Base-by-base conservation (phyloP, 2,888 invertebrate genomes). In the Lithophane socia region DNA sequence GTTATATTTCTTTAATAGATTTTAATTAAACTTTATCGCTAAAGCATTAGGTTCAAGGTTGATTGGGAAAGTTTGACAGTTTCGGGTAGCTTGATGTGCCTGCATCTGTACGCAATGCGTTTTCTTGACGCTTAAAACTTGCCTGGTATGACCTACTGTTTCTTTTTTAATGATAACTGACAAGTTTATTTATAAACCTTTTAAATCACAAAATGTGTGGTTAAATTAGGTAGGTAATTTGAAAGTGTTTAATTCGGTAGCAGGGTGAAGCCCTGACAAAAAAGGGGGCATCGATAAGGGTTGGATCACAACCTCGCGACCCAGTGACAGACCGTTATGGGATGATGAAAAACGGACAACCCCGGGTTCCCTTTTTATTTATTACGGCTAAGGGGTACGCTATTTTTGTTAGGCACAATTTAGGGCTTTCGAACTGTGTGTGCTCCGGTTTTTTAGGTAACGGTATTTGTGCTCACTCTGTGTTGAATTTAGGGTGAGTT, bases 371-470 rank as follows among this genome's bases (percentile, higher is more conserved):
- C 44, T 72, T 84, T 84, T 84, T 84, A 86, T 83, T 86, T 83
- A 86, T 84, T 86, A 79, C 65, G 63, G 75, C 52, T 69, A 74
- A 64, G 72, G 72, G 86, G 72, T 44, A 66, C 54, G 84, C 63
- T 83, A 84, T 84, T 86, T 86, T 86, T 86, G 75, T 74, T 83
- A 79, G 73, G 71, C 61, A 75, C 83, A 73, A 60, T 75, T 84
- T 86, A 76, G 65, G 65, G 54, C 70, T 75, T 73, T 78, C 72
- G 66, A 74, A 78, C 60, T 74, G 86, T 80, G 47, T 70, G 44
- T 72, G 24, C 37, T 52, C 65, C 44, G 10, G n/a, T 77, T 82
- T 77, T 82, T 83, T 70, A n/a, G 60, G 74, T 60, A 75, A 66
- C 61, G 54, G 49, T 85, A 63, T 82, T 81, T 81, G 73, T 65